These are phyloP conservation scores for Amphipyra tragopoginis DNA, from an alignment of 2,888 invertebrate genomes.

Conservation along the genomic window DNA sequence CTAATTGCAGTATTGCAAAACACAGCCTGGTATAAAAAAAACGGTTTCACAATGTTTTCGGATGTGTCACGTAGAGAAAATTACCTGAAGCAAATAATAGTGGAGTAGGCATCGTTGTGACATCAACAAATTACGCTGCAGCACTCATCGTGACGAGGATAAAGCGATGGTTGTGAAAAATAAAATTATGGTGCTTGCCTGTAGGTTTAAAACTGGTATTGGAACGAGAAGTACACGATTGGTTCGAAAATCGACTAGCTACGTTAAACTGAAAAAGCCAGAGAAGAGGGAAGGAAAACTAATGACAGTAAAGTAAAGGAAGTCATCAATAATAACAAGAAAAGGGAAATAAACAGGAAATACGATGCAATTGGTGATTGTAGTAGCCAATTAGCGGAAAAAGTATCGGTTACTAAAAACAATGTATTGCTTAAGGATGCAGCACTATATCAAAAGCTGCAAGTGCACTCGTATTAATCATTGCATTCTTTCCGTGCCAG, in stretches of 20 bases:
- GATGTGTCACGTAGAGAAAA: conserved; percentile 69
- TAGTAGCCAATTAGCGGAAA: neutral
- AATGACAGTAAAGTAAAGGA: no score
- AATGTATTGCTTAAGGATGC: conserved; percentile 1
- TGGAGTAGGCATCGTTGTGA: conserved; percentile 61
- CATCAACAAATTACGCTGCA: conserved; percentile 64
- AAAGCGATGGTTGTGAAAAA: conserved; percentile 57
- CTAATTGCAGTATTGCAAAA: conserved; percentile 49
- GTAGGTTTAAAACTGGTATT: conserved; percentile 6
- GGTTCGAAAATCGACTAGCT: neutral
- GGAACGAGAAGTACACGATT: neutral
- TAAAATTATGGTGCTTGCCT: conserved; percentile 23
- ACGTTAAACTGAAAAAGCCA: neutral
- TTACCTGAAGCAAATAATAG: conserved; percentile 64
- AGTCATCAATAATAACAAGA: no score
- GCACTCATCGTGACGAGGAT: conserved; percentile 47
- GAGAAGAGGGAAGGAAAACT: no score
- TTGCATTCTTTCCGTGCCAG: neutral
- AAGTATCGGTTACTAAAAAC: neutral
- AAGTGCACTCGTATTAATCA: conserved; percentile 15
- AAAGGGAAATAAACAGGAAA: no score
- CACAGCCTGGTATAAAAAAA: conserved; percentile 42
- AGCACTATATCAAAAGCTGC: conserved; percentile 3
- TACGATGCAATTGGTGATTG: no score
- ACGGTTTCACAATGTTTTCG: conserved; percentile 64